Evolutionary conservation across 2,888 invertebrate genomes (phyloP).

Genomic region (Meteorus cinctellus): DNA sequence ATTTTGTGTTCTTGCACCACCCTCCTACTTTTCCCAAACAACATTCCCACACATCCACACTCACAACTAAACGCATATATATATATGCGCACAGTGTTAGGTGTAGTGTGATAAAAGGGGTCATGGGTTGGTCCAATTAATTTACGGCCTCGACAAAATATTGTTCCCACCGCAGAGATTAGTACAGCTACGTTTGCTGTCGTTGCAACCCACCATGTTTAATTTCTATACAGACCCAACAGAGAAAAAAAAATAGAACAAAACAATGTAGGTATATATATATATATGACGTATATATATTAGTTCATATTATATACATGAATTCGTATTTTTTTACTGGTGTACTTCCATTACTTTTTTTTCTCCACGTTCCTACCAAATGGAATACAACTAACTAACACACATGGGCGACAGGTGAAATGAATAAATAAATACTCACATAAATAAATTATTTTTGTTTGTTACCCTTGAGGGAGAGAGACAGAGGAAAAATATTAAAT

Average conservation of each 20-base stretch:
- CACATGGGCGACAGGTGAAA: slow-evolving; percentile 16
- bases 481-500: neutral
- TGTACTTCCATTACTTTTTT: neutral
- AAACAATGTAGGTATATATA: neutral
- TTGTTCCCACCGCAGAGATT: slow-evolving; percentile 63
- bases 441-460: too few species aligned
- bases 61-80: neutral
- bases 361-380: neutral
- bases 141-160: slow-evolving; percentile 62
- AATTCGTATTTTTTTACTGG: neutral
- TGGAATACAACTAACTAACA: slow-evolving; percentile 23
- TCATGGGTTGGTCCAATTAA: slow-evolving; percentile 54
- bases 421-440: neutral
- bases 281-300: neutral
- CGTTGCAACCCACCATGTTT: slow-evolving; percentile 47
- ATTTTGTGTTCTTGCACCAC: slow-evolving; percentile 16
- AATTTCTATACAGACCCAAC: slow-evolving; percentile 45
- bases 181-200: slow-evolving; percentile 51
- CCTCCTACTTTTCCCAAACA: slow-evolving; percentile 51
- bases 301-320: neutral
- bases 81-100: slow-evolving; percentile 56
- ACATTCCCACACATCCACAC: slow-evolving; percentile 49
- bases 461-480: too few species aligned
- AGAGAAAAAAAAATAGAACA: slow-evolving; percentile 4
- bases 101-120: slow-evolving; percentile 60